Base-by-base conservation (phyloP, 2,797 vertebrate genomes). In the Anguilla pacifica region DNA sequence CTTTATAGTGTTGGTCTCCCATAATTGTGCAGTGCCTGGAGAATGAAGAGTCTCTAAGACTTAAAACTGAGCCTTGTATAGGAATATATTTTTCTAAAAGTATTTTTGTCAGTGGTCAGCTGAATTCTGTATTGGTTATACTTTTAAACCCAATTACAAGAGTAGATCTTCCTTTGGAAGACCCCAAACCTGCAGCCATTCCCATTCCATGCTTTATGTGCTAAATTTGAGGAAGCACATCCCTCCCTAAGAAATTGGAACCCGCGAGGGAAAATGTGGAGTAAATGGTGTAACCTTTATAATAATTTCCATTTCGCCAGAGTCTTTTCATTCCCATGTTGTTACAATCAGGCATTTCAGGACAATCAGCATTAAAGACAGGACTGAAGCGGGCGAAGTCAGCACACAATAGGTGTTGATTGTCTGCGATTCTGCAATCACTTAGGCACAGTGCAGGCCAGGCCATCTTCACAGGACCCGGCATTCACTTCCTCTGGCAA, bases 321-420 rank as follows among this genome's bases (percentile, higher is more conserved):
- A 74, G 70, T 85, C 59, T 43, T 28, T 86, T 72, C 10, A 43
- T 89, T 84, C 82, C 79, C 79, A 31, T 79, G 77, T 89, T 77
- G 31, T 90, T 89, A 88, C 84, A 87, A 55, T 46, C 43, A 84
- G 72, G 70, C 59, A 74, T 77, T 87, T 35, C 17, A 46, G 55
- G 43, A 59, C 79, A 59, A 85, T 87, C 67, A 28, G 70, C 55
- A 46, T 53, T 89, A 88, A 87, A 88, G 86, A 88, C 64, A 11
- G 51, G 51, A 10, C 0, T 89, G 70, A 87, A 87, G 87, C 72
- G 89, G 89, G 84, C 89, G 90, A 90, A 87, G 86, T 91, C 90
- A 91, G 88, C 89, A 86, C 86, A 88, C 87, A 39, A 15, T 89
- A 87, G 82, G 64, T 89, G 85, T 85, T 86, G 87, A 91, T 92